Conservation (phyloP, 2,113 vertebrate species). For the Eonycteris spelaea region DNA sequence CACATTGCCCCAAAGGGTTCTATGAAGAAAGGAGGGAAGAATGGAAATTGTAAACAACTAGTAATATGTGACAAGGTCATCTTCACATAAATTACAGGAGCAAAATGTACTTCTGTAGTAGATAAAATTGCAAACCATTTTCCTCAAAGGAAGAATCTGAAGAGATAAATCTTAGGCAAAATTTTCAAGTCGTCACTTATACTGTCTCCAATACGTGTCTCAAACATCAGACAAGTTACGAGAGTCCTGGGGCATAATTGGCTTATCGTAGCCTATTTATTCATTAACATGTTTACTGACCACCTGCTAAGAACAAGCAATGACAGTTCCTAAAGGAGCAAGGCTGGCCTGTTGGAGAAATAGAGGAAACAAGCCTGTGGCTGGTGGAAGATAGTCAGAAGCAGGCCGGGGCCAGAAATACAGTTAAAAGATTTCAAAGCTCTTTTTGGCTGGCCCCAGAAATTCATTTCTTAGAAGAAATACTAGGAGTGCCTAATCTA, state of each 20-base stretch:
- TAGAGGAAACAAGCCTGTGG: neutral
- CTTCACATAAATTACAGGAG: neutral
- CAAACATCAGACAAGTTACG: neutral
- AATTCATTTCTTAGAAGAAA: constrained; percentile 16
- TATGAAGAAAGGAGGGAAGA: neutral
- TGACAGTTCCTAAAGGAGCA: neutral
- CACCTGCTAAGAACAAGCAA: neutral
- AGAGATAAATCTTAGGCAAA: neutral
- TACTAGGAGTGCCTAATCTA: neutral
- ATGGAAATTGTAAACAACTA: neutral
- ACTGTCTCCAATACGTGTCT: neutral
- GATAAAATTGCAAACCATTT: neutral
- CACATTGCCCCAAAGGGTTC: neutral
- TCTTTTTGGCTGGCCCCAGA: neutral
- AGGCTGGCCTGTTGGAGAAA: neutral
- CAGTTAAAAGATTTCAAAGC: neutral
- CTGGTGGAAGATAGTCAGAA: neutral
- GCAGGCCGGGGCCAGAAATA: neutral
- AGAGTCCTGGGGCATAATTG: neutral
- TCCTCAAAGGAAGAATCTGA: constrained; percentile 14
- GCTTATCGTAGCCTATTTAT: neutral
- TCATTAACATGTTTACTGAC: neutral
- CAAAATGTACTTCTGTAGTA: neutral
- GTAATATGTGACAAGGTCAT: neutral
- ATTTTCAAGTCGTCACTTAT: neutral